Base-by-base conservation (phyloP, 35 echinoderm and acorn worm species). In the Anneissia japonica region DNA sequence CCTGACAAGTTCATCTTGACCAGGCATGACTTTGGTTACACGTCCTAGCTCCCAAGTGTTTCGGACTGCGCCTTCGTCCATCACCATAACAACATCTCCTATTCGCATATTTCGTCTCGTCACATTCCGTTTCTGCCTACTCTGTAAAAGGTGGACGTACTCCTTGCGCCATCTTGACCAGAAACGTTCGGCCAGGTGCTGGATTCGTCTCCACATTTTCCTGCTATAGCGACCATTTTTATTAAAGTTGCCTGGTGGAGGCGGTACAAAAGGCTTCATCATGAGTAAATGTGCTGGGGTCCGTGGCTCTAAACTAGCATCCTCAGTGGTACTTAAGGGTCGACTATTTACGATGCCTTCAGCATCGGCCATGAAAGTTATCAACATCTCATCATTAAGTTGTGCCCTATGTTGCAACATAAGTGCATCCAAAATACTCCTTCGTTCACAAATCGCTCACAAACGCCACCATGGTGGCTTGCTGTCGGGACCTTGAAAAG, bases 121-220 rank as follows among this genome's bases (percentile, higher is more conserved):
- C 14, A 39, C 10, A 46, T 51, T 84, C 93, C 93, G 91, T 43
- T 92, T 91, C 72, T 88, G 76, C 38, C 93, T 81, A 21, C 31
- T 12, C 46, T 91, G 89, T 75, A 96, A 46, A 46, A 13, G 32
- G 40, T 84, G 64, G 21, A 91, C 34, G 30, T 91, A 91, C 83
- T 96, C 89, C 30, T 64, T 79, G 46, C 74, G 87, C 93, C 93
- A 96, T 56, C 93, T 36, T 12, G 34, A 77, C 93, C 93, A 96
- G 39, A 92, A 96, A 51, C 82, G 33, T 26, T 96, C 84, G 11
- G 86, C 87, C 11, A 91, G 28, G 32, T 92, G 83, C 74, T 92
- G 93, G 11, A 96, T 89, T 46, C 86, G 41, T 32, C 93, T 86
- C 93, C 90, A 96, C 29, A 46, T 76, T 46, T 88, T 88, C 9